Evolutionary conservation across 2,113 vertebrate genomes (phyloP).

Genomic region (Paramisgurnus dabryanus): DNA sequence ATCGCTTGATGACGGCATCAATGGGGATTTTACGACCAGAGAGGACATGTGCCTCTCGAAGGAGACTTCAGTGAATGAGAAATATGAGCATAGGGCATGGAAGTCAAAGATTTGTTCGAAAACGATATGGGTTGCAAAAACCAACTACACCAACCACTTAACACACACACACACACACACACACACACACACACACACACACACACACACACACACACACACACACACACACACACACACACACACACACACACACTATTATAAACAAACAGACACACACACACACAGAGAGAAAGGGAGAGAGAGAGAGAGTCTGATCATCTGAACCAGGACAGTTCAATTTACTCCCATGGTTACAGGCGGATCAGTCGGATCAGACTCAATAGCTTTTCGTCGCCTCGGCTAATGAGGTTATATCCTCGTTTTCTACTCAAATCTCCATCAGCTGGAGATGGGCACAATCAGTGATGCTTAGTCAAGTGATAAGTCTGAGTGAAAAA

Average conservation of each 20-base stretch:
- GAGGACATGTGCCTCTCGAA: too few species aligned
- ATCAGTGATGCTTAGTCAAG: constrained; percentile 20
- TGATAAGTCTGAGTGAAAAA: neutral
- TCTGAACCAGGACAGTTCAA: constrained; percentile 35
- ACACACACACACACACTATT: constrained; percentile 10
- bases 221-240: neutral
- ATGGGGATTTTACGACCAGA: too few species aligned
- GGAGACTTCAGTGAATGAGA: too few species aligned
- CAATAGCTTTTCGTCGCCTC: constrained; percentile 44
- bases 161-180: neutral
- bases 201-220: neutral
- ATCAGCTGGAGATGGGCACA: constrained; percentile 6
- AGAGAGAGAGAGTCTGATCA: constrained; percentile 18
- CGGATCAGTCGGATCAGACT: constrained; percentile 30
- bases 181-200: constrained; percentile 29
- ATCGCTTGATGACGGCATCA: neutral
- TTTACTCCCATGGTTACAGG: constrained; percentile 39
- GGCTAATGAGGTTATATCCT: constrained; percentile 53
- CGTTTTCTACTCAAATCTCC: constrained; percentile 38
- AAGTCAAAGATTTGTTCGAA: too few species aligned
- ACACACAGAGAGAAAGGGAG: neutral
- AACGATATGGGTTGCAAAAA: too few species aligned
- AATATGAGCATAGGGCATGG: too few species aligned
- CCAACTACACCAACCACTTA: neutral
- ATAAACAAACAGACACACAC: constrained; percentile 22